These are phyloP conservation scores for Laupala kohalensis DNA, from an alignment of 1,140 invertebrate genomes.

Conservation along the genomic window DNA sequence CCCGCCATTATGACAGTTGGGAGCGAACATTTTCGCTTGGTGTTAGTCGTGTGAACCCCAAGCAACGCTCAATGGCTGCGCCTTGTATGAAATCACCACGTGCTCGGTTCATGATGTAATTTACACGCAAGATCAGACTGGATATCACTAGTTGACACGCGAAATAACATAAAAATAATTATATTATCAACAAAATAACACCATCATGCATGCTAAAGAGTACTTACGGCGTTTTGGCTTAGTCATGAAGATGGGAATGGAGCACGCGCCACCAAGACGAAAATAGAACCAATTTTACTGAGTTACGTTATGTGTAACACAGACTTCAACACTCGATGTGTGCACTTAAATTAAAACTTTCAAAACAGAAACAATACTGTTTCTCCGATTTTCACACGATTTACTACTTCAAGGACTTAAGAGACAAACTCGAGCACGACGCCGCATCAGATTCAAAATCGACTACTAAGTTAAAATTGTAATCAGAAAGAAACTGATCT, in stretches of 20 bases:
- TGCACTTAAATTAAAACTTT: no score
- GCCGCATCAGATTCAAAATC: no score
- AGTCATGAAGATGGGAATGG: neutral
- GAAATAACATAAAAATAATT: neutral
- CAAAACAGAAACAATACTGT: no score
- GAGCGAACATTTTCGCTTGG: neutral
- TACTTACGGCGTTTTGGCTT: slow-evolving; percentile 7
- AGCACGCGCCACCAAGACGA: neutral
- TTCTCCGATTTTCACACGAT: no score
- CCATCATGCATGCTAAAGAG: neutral
- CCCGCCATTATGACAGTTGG: slow-evolving; percentile 7
- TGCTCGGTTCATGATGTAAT: neutral
- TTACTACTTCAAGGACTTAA: no score
- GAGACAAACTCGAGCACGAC: no score
- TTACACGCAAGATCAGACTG: neutral
- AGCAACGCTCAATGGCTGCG: slow-evolving; percentile 6
- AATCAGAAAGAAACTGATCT: no score
- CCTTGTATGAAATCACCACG: neutral
- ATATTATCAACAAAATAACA: no score
- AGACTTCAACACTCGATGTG: no score
- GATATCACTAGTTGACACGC: neutral
- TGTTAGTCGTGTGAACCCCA: slow-evolving; percentile 2
- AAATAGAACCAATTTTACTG: neutral
- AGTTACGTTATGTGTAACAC: no score
- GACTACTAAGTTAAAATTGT: no score